Evolutionary conservation across 92 coral and sea anemone genomes (phyloP).

Genomic region (Heteractis magnifica): DNA sequence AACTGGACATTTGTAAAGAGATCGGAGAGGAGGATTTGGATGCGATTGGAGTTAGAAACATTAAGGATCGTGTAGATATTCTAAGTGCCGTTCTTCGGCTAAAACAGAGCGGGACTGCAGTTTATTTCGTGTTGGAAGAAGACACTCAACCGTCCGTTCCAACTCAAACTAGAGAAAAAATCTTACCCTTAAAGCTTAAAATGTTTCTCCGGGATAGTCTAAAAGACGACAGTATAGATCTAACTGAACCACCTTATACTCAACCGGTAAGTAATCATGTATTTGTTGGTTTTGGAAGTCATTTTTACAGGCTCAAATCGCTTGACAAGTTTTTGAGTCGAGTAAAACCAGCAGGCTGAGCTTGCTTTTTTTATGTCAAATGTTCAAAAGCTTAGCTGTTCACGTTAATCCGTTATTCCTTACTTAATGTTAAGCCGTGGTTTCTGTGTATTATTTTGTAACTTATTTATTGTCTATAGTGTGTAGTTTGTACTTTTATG

Average conservation of each 20-base stretch:
- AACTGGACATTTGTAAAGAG: constrained; percentile 95
- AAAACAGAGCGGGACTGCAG: constrained; percentile 87
- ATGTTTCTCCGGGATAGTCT: constrained; percentile 71
- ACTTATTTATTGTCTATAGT: not conserved
- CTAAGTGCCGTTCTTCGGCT: constrained; percentile 75
- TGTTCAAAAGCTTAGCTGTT: not conserved
- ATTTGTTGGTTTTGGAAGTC: not conserved
- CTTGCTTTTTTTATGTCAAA: not conserved
- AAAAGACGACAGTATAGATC: constrained; percentile 73
- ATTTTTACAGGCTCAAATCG: not conserved
- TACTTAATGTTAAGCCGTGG: not conserved
- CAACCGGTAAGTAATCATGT: constrained; percentile 59
- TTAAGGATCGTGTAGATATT: constrained; percentile 88
- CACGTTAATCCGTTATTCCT: not conserved
- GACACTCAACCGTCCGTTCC: constrained; percentile 35
- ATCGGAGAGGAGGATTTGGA: constrained; percentile 97
- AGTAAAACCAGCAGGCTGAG: not conserved
- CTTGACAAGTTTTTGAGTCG: not conserved
- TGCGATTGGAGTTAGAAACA: constrained; percentile 92
- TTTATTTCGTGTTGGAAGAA: constrained; percentile 87
- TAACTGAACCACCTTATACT: constrained; percentile 74
- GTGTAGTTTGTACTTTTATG: not conserved
- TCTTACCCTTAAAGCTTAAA: constrained; percentile 64
- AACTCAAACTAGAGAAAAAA: constrained; percentile 82
- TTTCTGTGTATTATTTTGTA: not conserved